Base-by-base conservation (phyloP, 2,797 vertebrate species). In the Siniperca obscura region DNA sequence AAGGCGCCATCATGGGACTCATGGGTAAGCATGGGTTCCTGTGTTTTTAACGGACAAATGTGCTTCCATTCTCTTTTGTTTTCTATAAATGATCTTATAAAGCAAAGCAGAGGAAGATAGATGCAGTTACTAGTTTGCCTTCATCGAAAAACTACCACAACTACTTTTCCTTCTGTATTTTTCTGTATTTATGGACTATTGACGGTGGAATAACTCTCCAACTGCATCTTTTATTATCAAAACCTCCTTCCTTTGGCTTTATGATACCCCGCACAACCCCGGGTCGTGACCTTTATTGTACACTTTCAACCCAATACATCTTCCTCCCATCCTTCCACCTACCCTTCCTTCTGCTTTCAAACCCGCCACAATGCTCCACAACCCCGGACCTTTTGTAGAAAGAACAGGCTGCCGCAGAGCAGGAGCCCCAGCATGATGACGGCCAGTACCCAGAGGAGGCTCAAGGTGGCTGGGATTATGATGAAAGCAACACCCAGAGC, bases 1-100 rank as follows among this genome's bases (percentile, higher is more conserved):
- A 92, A 98, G 98, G 93, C 93, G 81, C 92, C 96, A 46, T 95
- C 96, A 1, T 97, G 96, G 97, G 97, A 97, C 89, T 95, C 97
- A 44, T 97, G 97, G 97, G 98, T 99, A 98, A 99, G 97, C 34
- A 19, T 4, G 44, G 17, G 17, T 16, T 70, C 36, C 64, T 50
- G 48, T 17, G 25, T 6, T 68, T 3, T 9, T 42, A 11, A 38
- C 16, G 11, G 25, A 53, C 21, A 62, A 53, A 53, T 19, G 5
- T 14, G 30, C 8, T 30, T 30, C 30, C 30, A 1, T 7, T 52
- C 22, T 14, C 52, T 27, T 22, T 30, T 17, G 8, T 40, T 19
- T 53, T 55, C 36, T 53, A 1, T 14, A 6, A 6, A 25, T 5
- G 21, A 19, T 42, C 19, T 2, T 19, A 21, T 34, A 50, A 42